A percentile compares a stretch with the other conserved stretches of the same genome.
Conservation (phyloP, 2,113 vertebrate species). For the Syngnathoides biaculeatus region DNA sequence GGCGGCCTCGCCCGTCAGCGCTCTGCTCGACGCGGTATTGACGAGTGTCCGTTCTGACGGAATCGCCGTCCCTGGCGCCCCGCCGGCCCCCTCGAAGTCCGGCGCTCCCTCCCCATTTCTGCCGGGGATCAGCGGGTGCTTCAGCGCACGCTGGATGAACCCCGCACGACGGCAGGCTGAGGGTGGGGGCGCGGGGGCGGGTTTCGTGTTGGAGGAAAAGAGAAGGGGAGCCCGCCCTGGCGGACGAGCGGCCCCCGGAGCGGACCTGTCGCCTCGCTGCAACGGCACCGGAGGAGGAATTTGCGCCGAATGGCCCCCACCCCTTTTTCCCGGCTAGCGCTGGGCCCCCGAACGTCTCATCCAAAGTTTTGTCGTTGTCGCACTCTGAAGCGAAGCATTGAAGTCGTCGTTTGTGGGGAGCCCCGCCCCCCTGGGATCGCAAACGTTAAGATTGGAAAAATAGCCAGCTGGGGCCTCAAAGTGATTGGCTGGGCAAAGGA, state of each 20-base stretch:
- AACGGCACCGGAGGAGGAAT: constrained; percentile 68
- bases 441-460: too few species aligned
- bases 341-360: too few species aligned
- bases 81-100: constrained; percentile 18
- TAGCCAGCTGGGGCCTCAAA: too few species aligned
- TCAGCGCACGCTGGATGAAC: constrained; percentile 41
- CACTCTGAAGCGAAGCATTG: too few species aligned
- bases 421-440: too few species aligned
- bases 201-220: not conserved
- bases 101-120: constrained; percentile 30
- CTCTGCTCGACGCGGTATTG: constrained; percentile 57
- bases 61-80: constrained; percentile 55
- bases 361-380: too few species aligned
- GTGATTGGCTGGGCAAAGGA: too few species aligned
- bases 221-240: constrained; percentile 44
- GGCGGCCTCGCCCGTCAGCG: not conserved
- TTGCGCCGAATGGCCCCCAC: constrained; percentile 26
- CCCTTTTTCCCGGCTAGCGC: constrained; percentile 17
- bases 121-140: constrained; percentile 50
- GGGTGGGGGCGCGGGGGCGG: constrained; percentile 1
- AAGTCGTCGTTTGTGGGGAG: too few species aligned
- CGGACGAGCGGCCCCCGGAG: constrained; percentile 52
- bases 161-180: constrained; percentile 59
- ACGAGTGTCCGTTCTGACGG: constrained; percentile 49
- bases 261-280: constrained; percentile 56